A percentile compares a stretch with the other conserved stretches of the same genome.
Evolutionary conservation across 2,797 vertebrate species (phyloP).

Genomic region (Siniperca obscura): DNA sequence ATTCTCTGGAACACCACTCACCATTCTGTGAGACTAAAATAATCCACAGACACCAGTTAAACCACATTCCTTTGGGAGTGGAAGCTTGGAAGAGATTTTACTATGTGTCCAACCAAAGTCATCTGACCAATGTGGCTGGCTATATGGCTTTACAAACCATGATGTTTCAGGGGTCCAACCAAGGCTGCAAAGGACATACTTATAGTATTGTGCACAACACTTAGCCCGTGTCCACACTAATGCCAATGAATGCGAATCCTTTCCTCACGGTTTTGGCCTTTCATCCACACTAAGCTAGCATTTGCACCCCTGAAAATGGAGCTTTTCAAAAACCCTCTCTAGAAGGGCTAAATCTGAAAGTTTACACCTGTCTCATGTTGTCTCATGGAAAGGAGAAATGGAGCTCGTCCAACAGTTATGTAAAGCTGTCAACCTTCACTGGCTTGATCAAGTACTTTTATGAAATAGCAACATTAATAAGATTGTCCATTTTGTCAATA

Average conservation of each 20-base stretch:
- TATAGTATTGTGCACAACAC: not conserved
- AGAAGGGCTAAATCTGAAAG: not conserved
- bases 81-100: constrained; percentile 16
- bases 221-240: not conserved
- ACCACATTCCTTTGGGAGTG: constrained; percentile 30
- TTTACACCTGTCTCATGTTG: accelerated
- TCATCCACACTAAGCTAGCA: not conserved
- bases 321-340: not conserved
- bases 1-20: constrained; percentile 12
- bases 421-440: not conserved
- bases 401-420: not conserved
- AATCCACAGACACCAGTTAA: constrained; percentile 31
- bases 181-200: constrained; percentile 2
- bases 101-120: constrained; percentile 32
- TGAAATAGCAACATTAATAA: not conserved
- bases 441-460: not conserved
- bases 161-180: not conserved
- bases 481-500: not conserved
- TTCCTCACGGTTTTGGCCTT: constrained; percentile 5
- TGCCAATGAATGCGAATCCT: not conserved
- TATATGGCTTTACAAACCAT: constrained; percentile 8
- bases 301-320: not conserved
- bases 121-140: constrained; percentile 19
- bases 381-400: not conserved
- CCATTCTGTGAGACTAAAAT: constrained; percentile 26